phyloP scores from a whole-genome alignment of 2,888 invertebrate species.

The Seira sanloemensis region DNA sequence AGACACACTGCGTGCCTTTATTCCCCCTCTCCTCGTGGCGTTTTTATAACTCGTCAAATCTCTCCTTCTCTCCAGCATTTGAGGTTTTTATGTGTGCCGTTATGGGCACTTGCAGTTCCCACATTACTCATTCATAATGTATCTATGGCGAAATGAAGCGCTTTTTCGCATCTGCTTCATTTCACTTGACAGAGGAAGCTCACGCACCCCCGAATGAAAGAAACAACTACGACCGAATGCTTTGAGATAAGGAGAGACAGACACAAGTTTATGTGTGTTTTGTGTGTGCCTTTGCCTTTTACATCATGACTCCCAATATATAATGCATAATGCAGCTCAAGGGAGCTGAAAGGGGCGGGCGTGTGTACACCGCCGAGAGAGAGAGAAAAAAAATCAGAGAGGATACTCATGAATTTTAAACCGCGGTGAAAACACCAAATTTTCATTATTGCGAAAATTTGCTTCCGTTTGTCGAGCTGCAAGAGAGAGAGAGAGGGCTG shows the following conservation, averaged over 20 bases:
- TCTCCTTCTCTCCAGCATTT: no score
- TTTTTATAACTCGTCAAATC: no score
- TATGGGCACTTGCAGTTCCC: no score
- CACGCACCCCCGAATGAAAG: no score
- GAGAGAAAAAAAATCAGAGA: no score
- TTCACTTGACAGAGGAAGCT: background rate
- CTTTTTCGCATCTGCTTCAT: background rate
- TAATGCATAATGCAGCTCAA: slow-evolving; percentile 59
- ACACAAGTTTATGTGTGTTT: background rate
- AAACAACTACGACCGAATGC: background rate
- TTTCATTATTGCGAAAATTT: slow-evolving; percentile 65
- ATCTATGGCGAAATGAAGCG: background rate
- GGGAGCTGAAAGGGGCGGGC: slow-evolving; percentile 47
- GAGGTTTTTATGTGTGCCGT: no score
- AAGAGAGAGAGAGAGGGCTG: no score
- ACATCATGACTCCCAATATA: background rate
- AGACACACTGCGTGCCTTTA: no score
- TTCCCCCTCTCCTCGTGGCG: no score
- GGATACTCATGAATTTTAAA: slow-evolving; percentile 61
- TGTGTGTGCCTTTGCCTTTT: background rate
- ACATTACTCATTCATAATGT: background rate
- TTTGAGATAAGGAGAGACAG: background rate
- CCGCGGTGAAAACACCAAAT: slow-evolving; percentile 47
- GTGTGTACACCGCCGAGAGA: slow-evolving; percentile 16
- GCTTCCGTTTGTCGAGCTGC: slow-evolving; percentile 53